A percentile compares a stretch with the other conserved stretches of the same genome.
phyloP scores from a whole-genome alignment of 2,888 invertebrate species.

The Stenchaetothrips biformis region DNA sequence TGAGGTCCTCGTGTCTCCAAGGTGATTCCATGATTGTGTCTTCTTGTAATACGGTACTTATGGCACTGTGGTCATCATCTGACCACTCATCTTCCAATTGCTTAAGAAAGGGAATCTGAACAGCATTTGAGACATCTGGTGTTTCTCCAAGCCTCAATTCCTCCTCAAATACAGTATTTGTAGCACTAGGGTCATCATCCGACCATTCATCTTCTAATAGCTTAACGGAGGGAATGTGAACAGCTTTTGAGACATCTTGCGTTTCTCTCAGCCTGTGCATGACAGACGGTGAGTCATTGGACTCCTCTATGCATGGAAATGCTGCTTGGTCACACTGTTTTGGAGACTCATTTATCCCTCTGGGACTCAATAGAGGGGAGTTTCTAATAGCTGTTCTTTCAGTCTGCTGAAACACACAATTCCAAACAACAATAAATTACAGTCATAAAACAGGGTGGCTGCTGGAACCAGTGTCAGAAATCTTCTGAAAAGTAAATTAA shows the following conservation, averaged over 20 bases:
- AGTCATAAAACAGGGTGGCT: neutral
- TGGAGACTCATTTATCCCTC: neutral
- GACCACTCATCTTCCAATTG: neutral
- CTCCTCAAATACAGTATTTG: too few relatives aligned
- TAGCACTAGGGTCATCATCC: neutral
- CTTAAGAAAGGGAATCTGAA: neutral
- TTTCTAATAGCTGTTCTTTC: neutral
- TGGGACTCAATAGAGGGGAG: neutral
- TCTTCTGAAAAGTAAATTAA: too few relatives aligned
- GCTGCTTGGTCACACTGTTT: too few relatives aligned
- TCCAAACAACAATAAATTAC: neutral
- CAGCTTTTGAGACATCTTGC: neutral
- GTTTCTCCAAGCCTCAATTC: too few relatives aligned
- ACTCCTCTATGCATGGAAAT: too few relatives aligned
- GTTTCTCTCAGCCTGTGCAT: too few relatives aligned
- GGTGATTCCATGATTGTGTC: too few relatives aligned
- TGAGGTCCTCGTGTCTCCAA: too few relatives aligned
- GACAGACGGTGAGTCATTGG: too few relatives aligned
- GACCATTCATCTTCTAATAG: neutral
- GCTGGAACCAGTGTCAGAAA: neutral
- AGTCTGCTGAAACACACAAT: neutral
- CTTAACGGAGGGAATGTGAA: neutral
- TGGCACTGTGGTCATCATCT: neutral
- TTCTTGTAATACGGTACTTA: too few relatives aligned
- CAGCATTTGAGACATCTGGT: neutral